phyloP scores from a whole-genome alignment of 2,797 vertebrate genomes.

The Falco cherrug region DNA sequence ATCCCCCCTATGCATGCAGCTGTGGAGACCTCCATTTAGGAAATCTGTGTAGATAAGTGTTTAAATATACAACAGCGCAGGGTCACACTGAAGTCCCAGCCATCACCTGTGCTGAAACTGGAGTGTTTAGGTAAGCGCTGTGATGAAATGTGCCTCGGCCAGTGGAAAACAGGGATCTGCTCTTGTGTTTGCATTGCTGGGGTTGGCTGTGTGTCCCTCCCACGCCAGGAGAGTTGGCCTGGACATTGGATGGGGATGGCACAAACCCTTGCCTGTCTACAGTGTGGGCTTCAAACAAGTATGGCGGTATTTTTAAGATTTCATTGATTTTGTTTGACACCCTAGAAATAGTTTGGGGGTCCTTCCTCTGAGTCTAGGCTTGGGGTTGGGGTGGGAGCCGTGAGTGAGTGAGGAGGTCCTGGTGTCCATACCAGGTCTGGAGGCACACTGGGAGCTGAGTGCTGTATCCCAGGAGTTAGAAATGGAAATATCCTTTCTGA shows the following conservation, averaged over 20 bases:
- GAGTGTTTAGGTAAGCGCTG: accelerated
- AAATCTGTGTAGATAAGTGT: not conserved
- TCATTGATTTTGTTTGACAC: not conserved
- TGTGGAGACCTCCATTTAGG: not conserved
- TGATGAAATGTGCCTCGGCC: not conserved
- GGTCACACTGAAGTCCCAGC: not conserved
- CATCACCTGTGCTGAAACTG: not conserved
- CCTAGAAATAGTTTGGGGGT: not conserved
- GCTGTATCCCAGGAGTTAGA: not conserved
- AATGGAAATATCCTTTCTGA: not conserved
- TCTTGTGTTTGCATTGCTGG: not conserved
- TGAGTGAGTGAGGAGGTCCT: not conserved
- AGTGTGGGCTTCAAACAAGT: accelerated
- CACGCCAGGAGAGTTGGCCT: not conserved
- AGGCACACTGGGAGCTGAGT: not conserved
- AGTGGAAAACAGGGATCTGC: not conserved
- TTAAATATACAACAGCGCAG: not conserved
- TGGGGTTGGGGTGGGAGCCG: not conserved
- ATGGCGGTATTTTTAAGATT: not conserved
- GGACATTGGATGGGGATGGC: no score
- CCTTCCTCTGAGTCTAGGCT: not conserved
- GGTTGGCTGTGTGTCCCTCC: not conserved
- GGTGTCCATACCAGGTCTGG: not conserved
- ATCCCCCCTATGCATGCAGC: not conserved
- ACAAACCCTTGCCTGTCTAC: not conserved